Percentiles rank a stretch among this genome's conserved stretches.
phyloP scores from a whole-genome alignment of 2,888 invertebrate genomes.

The Erynnis tages region DNA sequence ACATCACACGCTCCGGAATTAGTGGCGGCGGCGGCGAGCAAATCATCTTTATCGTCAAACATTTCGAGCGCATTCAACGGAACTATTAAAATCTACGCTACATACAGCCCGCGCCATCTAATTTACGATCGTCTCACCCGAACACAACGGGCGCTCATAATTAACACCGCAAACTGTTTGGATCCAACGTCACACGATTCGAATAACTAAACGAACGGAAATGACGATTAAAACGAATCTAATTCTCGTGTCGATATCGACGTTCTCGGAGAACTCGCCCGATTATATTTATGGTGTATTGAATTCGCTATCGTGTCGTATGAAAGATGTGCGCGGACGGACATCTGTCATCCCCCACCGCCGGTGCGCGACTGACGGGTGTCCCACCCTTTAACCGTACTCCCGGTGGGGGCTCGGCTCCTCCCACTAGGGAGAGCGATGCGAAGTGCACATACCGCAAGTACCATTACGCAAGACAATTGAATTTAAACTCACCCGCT shows the following conservation, averaged over 20 bases:
- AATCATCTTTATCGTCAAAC: constrained; percentile 22
- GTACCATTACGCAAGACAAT: constrained; percentile 16
- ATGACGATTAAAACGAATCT: constrained; percentile 31
- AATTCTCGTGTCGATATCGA: constrained; percentile 22
- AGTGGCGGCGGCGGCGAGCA: not conserved
- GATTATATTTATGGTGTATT: constrained; percentile 63
- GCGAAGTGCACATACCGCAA: constrained; percentile 33
- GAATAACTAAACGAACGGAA: constrained; percentile 28
- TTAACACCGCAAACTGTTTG: constrained; percentile 37
- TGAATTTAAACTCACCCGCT: constrained; percentile 40
- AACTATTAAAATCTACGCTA: constrained; percentile 34
- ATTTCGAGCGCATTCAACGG: constrained; percentile 20
- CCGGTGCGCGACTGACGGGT: constrained; percentile 54
- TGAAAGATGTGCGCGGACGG: constrained; percentile 60
- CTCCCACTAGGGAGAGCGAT: constrained; percentile 42
- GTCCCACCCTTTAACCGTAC: constrained; percentile 50
- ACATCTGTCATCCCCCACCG: constrained; percentile 77
- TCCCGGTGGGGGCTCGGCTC: constrained; percentile 42
- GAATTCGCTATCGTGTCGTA: constrained; percentile 72
- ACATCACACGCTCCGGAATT: constrained; percentile 15
- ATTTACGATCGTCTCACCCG: constrained; percentile 33
- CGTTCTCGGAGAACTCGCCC: constrained; percentile 22
- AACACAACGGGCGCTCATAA: constrained; percentile 36
- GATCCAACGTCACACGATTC: constrained; percentile 32
- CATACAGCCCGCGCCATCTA: constrained; percentile 31